Conservation (phyloP, 1,140 invertebrate genomes). For the Dendrolimus kikuchii region DNA sequence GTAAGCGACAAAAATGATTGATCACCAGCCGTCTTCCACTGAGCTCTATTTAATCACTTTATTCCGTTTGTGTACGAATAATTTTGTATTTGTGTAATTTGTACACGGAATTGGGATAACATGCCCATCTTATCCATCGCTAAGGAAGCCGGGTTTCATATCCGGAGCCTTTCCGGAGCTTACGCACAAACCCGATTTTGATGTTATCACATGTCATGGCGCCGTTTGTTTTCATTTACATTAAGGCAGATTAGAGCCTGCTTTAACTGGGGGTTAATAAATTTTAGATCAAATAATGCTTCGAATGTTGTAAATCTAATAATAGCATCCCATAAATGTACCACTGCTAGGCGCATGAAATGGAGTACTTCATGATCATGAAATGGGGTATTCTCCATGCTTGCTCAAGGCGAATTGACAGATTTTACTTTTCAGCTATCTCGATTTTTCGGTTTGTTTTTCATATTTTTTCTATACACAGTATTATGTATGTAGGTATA, state of each 20-base stretch:
- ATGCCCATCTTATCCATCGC: conserved; percentile 20
- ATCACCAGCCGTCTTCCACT: conserved; percentile 71
- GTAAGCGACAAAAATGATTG: conserved; percentile 72
- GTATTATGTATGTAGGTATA: too few relatives aligned
- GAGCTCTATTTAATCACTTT: conserved; percentile 75
- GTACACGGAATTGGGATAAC: conserved; percentile 62
- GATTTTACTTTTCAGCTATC: too few relatives aligned
- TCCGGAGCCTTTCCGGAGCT: conserved; percentile 47
- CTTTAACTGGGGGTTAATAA: conserved; percentile 7
- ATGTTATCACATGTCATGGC: conserved; percentile 50
- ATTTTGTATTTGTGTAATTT: conserved; percentile 72
- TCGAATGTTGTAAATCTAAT: too few relatives aligned
- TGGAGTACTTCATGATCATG: too few relatives aligned
- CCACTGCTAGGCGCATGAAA: too few relatives aligned
- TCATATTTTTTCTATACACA: too few relatives aligned
- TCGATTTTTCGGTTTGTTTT: too few relatives aligned
- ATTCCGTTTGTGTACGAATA: conserved; percentile 71
- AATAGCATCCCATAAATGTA: too few relatives aligned
- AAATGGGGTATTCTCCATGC: too few relatives aligned
- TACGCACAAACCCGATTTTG: conserved; percentile 37
- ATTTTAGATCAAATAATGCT: neutral
- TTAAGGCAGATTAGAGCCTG: neutral
- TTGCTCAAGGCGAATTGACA: too few relatives aligned
- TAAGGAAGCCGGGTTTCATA: conserved; percentile 42
- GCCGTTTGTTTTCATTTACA: conserved; percentile 39